Base-by-base conservation (phyloP, 2,888 invertebrate species). In the Digitonthophagus gazella region DNA sequence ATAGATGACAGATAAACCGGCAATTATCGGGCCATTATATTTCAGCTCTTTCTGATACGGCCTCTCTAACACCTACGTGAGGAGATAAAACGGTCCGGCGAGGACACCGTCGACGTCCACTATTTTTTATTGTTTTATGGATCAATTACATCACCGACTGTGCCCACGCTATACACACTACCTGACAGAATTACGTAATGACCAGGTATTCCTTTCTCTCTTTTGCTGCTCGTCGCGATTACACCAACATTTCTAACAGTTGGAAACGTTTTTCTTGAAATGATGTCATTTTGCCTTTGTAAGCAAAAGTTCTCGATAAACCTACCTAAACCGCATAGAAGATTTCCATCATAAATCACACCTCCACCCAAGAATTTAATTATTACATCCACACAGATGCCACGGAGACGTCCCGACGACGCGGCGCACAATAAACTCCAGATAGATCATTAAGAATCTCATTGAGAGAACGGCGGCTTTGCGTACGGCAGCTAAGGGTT, bases 51-150 rank as follows among this genome's bases (percentile, higher is more conserved):
- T 44, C 28, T 44, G 28, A 44, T 44, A 44, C 28, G 28, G 3
- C 28, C 28, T 44, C 28, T 44, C 28, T 44, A 44, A 44, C 28
- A 44, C 28, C 28, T 67, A 67, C 56, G 67, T 22, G 64, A 67
- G 63, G 64, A 67, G 64, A 64, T 61, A 67, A 56, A 18, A 57
- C 56, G 56, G 67, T 22, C 11, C 64, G 64, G 56, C 56, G 28
- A 63, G 67, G 67, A 67, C 64, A 67, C 61, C 11, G 11, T 18
- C 56, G 67, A 28, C 64, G 64, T 55, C 57, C 67, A 57, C 64
- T 64, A 57, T 65, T 69, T 69, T 69, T 69, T 69, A 69, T 69
- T 69, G 69, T 69, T 69, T 69, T 69, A 69, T 69, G 61, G 69
- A 69, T 69, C 69, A 69, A 69, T 69, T 69, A 69, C 67, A 69